A percentile compares a stretch with the other conserved stretches of the same genome.
Evolutionary conservation across 2,113 vertebrate species (phyloP).

Genomic region (Xiphophorus hellerii): DNA sequence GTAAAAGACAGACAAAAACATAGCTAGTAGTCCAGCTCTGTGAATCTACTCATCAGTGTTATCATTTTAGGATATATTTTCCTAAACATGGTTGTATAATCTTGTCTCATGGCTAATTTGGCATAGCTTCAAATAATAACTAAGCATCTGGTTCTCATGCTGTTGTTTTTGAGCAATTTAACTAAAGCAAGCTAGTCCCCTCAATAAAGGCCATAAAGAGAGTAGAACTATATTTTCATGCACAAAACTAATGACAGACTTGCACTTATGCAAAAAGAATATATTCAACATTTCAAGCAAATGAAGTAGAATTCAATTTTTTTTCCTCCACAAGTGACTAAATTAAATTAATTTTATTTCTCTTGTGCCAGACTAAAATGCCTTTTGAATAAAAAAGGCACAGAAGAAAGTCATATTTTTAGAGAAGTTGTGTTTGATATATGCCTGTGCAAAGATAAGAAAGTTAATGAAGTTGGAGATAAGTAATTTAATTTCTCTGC

Average conservation of each 20-base stretch:
- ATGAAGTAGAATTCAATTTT: constrained; percentile 38
- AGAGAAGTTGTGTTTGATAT: constrained; percentile 68
- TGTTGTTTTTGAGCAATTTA: not conserved
- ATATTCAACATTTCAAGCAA: constrained; percentile 24
- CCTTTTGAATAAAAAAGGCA: constrained; percentile 35
- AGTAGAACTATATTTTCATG: not conserved
- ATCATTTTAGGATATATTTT: not conserved
- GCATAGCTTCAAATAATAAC: not conserved
- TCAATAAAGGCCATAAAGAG: not conserved
- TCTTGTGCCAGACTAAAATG: constrained; percentile 31
- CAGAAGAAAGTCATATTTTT: constrained; percentile 39
- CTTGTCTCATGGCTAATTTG: not conserved
- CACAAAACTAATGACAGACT: constrained; percentile 6
- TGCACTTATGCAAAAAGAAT: constrained; percentile 22
- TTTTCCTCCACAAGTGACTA: constrained; percentile 5
- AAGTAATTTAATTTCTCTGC: constrained; percentile 74
- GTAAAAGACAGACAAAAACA: not conserved
- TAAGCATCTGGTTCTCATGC: not conserved
- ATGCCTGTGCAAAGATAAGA: constrained; percentile 66
- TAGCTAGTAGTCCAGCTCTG: not conserved
- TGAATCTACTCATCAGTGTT: not conserved
- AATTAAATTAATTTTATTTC: constrained; percentile 19
- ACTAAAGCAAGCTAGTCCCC: not conserved
- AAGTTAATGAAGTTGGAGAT: constrained; percentile 72
- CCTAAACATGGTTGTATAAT: not conserved